These are phyloP conservation scores for Aphodius sticticus DNA, from an alignment of 2,888 invertebrate genomes.

Conservation along the genomic window DNA sequence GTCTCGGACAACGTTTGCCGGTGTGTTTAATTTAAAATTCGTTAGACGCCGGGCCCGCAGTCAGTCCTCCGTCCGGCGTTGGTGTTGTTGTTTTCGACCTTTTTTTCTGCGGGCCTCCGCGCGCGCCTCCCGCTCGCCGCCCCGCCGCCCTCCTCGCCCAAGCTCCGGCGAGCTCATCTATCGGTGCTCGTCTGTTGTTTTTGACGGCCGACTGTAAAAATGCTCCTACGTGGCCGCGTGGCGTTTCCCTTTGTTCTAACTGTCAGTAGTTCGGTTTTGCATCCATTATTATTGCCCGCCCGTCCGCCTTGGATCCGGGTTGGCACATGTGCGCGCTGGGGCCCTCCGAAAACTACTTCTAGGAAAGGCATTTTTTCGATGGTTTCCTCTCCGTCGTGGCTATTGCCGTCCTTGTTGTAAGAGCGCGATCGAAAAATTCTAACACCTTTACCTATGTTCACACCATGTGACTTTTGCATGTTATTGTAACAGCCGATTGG, in stretches of 20 bases:
- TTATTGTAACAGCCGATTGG: not conserved
- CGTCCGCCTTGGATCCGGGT: not conserved
- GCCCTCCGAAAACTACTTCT: constrained; percentile 18
- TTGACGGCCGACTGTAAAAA: constrained; percentile 36
- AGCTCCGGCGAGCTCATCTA: constrained; percentile 13
- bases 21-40: constrained; percentile 24
- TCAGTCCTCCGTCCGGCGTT: constrained; percentile 6
- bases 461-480: not conserved
- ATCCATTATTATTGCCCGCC: constrained; percentile 39
- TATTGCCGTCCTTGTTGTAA: not conserved
- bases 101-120: constrained; percentile 9
- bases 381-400: not conserved
- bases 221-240: constrained; percentile 33
- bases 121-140: not conserved
- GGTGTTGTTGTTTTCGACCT: constrained; percentile 6
- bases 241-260: constrained; percentile 38
- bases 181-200: constrained; percentile 23
- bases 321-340: constrained; percentile 14
- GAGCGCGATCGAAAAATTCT: not conserved
- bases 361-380: constrained; percentile 22
- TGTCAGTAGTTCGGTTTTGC: constrained; percentile 40
- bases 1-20: not conserved
- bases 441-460: constrained; percentile 5
- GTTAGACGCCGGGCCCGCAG: constrained; percentile 17
- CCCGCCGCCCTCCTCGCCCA: not conserved